Conservation (phyloP, 2,797 vertebrate species). For the Clamator glandarius region DNA sequence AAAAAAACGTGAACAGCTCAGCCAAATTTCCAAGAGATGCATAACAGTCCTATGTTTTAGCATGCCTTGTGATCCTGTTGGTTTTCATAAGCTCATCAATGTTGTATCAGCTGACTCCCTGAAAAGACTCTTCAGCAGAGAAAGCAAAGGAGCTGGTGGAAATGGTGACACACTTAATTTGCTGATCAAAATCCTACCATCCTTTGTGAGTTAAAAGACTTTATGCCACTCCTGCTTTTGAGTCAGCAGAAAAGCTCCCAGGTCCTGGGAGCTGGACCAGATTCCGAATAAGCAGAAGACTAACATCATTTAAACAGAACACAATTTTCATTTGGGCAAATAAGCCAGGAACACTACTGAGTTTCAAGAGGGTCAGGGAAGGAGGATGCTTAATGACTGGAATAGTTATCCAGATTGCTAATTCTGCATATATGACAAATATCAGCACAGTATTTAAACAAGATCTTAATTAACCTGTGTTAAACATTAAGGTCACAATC, state of each 20-base stretch:
- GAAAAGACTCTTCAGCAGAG: not conserved
- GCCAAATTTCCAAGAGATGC: not conserved
- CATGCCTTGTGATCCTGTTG: not conserved
- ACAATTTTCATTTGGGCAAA: not conserved
- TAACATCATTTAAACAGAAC: not conserved
- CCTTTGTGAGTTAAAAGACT: not conserved
- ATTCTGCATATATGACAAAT: not conserved
- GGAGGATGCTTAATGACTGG: not conserved
- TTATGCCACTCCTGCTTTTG: not conserved
- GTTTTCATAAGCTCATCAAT: not conserved
- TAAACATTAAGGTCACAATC: not conserved
- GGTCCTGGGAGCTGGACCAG: not conserved
- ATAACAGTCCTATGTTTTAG: not conserved
- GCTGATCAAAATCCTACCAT: not conserved
- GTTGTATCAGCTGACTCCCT: not conserved
- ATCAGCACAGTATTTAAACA: not conserved
- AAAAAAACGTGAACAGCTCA: not conserved
- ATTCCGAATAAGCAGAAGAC: not conserved
- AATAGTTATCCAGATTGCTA: not conserved
- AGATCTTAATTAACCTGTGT: not conserved
- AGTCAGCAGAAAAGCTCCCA: not conserved
- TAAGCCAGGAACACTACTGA: not conserved
- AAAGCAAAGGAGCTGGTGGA: not conserved
- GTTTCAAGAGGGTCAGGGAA: not conserved
- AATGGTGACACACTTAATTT: not conserved